Conservation (phyloP, 1,140 invertebrate genomes). For the Drosophila nebulosa region DNA sequence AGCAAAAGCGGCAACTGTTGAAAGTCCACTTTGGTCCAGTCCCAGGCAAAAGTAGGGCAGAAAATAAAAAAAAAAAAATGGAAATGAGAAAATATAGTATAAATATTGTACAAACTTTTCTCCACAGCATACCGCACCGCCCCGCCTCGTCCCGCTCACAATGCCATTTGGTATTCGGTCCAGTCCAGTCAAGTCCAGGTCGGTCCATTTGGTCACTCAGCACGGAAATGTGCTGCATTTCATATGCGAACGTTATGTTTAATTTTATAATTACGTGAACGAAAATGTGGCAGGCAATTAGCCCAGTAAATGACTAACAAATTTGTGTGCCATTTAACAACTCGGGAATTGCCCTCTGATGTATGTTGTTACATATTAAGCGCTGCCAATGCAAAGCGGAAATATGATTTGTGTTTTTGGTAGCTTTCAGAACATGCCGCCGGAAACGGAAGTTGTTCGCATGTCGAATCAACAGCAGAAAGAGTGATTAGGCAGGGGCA, state of each 20-base stretch:
- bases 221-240: conserved; percentile 53
- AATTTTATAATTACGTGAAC: conserved; percentile 57
- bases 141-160: too few relatives aligned
- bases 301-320: conserved; percentile 31
- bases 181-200: background rate
- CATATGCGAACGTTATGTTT: conserved; percentile 51
- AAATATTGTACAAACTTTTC: background rate
- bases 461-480: conserved; percentile 25
- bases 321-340: conserved; percentile 38
- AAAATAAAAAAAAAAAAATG: conserved; percentile 1
- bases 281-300: conserved; percentile 8
- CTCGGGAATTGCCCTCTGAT: conserved; percentile 8
- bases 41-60: background rate
- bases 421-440: conserved; percentile 17
- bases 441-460: conserved; percentile 66
- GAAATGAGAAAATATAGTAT: background rate
- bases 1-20: conserved; percentile 48
- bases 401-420: conserved; percentile 63
- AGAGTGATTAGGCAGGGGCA: background rate
- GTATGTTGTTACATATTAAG: conserved; percentile 4
- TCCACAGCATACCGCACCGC: too few relatives aligned
- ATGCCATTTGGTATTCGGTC: background rate
- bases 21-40: conserved; percentile 14
- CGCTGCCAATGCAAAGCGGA: conserved; percentile 44
- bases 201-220: conserved; percentile 1